Conservation (phyloP, 2,113 vertebrate species). For the Corythaeola cristata region DNA sequence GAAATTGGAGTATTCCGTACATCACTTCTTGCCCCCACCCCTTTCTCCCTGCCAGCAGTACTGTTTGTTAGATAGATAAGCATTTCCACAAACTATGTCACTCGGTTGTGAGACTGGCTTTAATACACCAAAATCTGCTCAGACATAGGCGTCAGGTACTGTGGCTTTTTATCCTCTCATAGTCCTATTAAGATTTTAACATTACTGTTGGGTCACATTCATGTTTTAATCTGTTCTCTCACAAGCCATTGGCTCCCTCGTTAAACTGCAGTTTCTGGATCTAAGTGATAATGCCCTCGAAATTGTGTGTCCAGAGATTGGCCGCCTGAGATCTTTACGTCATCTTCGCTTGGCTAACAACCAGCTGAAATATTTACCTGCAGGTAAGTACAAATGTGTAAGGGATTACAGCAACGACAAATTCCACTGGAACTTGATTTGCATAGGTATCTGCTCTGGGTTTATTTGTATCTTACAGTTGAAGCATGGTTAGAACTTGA, state of each 20-base stretch:
- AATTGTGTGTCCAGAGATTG: conserved; percentile 92
- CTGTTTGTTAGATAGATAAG: background rate
- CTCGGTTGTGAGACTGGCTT: background rate
- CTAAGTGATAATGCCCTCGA: conserved; percentile 94
- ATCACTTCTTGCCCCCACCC: background rate
- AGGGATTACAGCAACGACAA: background rate
- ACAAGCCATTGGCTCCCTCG: conserved; percentile 90
- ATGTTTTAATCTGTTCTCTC: conserved; percentile 55
- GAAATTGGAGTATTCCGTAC: background rate
- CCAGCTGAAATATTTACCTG: conserved; percentile 88
- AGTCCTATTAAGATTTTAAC: background rate
- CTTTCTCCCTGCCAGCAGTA: background rate
- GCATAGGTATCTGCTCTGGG: background rate
- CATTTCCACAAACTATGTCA: background rate
- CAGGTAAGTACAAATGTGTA: conserved; percentile 71
- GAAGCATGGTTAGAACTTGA: background rate
- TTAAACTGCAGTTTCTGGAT: conserved; percentile 92
- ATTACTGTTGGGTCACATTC: background rate
- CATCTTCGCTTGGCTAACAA: conserved; percentile 93
- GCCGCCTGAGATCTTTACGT: conserved; percentile 88
- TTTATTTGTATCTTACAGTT: background rate
- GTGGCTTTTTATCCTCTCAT: background rate
- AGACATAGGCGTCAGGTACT: background rate
- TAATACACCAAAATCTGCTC: background rate
- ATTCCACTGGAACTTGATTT: background rate